Evolutionary conservation across 2,797 vertebrate genomes (phyloP), one percentile per base, ranked within the genome.

Genomic region (Xenopus petersii): DNA sequence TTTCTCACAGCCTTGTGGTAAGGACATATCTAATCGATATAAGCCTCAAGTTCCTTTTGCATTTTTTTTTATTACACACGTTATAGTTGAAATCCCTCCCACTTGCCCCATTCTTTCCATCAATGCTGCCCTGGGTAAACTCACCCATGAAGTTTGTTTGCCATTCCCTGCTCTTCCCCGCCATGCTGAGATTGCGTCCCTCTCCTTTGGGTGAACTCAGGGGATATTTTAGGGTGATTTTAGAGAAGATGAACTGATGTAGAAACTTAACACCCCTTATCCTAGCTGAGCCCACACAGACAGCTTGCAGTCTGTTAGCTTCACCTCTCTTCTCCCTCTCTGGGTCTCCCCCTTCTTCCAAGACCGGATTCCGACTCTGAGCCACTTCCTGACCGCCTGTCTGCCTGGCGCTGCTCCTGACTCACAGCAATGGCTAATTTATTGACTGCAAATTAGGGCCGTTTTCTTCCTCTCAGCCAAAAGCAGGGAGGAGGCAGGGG

Each of bases 401-500:
- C 76, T 73, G 76, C 67, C 76, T 79, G 71, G 67, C 66, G 54
- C 66, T 60, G 64, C 59, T 73, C 66, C 76, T 69, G 74, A 70
- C 75, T 76, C 75, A 55, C 69, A 66, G 54, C 54, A 10, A 51
- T 60, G 26, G 26, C 67, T 79, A 74, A 79, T 79, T 79, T 79
- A 79, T 79, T 79, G 76, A 73, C 76, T 79, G 76, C 42, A 79
- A 74, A 79, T 74, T 79, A 70, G 76, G 71, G 70, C 61, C 67
- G 13, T 73, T 73, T 60, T 78, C 16, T 42, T n/a, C 55, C 64
- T 68, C 59, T 10, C 12, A 68, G 65, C 75, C 75, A 68, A 69
- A 49, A 47, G 54, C n/a, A 21, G 4, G 11, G 58, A 60, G 58
- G 58, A 24, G 17, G 58, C 42, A 64, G 54, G 61, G 70, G 48